Evolutionary conservation across 2,113 vertebrate genomes (phyloP).

Genomic region (Peromyscus leucopus): DNA sequence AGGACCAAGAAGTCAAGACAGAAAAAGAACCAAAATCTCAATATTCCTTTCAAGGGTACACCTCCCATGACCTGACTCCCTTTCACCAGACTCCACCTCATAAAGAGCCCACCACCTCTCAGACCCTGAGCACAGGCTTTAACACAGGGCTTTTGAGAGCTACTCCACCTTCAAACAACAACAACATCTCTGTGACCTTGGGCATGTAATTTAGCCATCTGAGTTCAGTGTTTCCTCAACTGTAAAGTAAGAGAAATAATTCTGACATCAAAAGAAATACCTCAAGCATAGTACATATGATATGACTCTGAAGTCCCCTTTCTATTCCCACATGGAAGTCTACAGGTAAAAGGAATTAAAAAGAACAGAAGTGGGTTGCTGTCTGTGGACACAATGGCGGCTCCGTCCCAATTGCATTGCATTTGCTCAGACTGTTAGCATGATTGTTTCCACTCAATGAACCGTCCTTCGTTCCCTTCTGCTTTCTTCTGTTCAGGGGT

Average conservation of each 20-base stretch:
- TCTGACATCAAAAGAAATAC: background rate
- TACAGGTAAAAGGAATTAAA: background rate
- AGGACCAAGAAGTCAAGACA: background rate
- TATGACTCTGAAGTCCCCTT: background rate
- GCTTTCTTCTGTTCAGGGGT: background rate
- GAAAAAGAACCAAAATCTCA: background rate
- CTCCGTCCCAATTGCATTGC: accelerated
- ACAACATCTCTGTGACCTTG: background rate
- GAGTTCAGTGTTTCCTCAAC: background rate
- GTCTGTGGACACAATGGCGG: background rate
- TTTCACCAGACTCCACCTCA: background rate
- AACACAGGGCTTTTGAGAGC: background rate
- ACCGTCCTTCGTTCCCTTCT: background rate
- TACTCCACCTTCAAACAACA: background rate
- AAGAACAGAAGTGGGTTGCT: background rate
- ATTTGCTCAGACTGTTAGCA: background rate
- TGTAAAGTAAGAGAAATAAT: constrained; percentile 11
- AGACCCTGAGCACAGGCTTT: background rate
- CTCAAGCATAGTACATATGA: background rate
- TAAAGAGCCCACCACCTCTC: background rate
- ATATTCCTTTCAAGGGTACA: background rate
- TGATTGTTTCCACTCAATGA: background rate
- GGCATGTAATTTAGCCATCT: background rate
- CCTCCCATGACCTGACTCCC: background rate
- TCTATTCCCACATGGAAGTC: background rate